Evolutionary conservation across 2,113 vertebrate species (phyloP).

Genomic region (Coturnix japonica): DNA sequence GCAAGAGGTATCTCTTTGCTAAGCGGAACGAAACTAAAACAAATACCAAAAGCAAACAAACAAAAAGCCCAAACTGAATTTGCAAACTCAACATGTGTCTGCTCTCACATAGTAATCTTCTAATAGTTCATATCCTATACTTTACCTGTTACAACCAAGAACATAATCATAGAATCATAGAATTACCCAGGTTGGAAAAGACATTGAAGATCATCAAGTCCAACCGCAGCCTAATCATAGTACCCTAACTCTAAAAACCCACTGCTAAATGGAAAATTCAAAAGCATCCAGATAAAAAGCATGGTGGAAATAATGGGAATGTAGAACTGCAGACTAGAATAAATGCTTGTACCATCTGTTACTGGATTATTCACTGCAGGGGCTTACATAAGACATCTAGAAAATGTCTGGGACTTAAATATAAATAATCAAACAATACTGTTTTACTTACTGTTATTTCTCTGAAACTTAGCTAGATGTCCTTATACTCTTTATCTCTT

Average conservation of each 20-base stretch:
- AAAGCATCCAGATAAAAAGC: neutral
- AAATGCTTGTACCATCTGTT: neutral
- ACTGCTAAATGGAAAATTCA: neutral
- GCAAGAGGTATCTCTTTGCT: conserved; percentile 1
- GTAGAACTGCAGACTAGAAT: neutral
- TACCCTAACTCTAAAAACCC: no score
- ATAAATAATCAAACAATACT: neutral
- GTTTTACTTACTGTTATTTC: neutral
- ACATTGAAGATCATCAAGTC: no score
- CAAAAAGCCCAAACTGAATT: conserved; percentile 15
- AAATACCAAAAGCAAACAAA: neutral
- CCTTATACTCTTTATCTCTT: neutral
- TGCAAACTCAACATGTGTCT: neutral
- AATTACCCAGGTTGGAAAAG: no score
- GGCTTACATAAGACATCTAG: neutral
- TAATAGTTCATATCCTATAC: neutral
- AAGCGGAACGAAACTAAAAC: neutral
- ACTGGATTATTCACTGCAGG: neutral
- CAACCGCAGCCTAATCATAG: no score
- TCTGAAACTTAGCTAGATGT: neutral
- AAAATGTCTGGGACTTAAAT: neutral
- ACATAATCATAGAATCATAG: no score
- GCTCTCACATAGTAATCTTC: neutral
- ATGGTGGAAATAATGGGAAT: neutral
- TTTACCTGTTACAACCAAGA: neutral